These are phyloP conservation scores for Cyclargus thomasi DNA, from an alignment of 1,140 invertebrate genomes.

Conservation along the genomic window DNA sequence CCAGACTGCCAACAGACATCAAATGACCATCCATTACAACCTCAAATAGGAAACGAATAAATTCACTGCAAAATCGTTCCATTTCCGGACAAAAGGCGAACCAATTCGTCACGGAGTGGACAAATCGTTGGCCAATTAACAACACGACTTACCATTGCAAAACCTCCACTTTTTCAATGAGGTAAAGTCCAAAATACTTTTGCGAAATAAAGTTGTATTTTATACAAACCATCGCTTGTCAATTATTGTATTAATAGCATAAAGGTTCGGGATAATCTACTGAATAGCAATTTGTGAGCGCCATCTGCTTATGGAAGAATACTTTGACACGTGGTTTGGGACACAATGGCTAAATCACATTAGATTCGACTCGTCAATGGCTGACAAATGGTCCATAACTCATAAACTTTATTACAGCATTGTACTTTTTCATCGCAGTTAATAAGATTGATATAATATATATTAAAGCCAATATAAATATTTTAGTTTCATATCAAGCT, in stretches of 20 bases:
- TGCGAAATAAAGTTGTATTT: slow-evolving; percentile 28
- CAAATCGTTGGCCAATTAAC: slow-evolving; percentile 41
- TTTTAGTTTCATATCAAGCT: not conserved
- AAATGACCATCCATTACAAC: slow-evolving; percentile 50
- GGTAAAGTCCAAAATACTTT: slow-evolving; percentile 10
- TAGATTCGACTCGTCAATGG: slow-evolving; percentile 54
- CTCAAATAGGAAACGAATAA: slow-evolving; percentile 62
- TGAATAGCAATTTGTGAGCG: slow-evolving; percentile 39
- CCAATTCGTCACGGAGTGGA: slow-evolving; percentile 61
- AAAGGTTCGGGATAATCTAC: slow-evolving; percentile 33
- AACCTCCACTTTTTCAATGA: slow-evolving; percentile 12
- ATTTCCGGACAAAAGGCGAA: slow-evolving; percentile 60
- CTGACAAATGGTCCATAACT: slow-evolving; percentile 58
- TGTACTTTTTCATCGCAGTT: slow-evolving; percentile 5
- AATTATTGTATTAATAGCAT: slow-evolving; percentile 43
- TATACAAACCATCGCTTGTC: slow-evolving; percentile 38
- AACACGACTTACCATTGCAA: slow-evolving; percentile 13
- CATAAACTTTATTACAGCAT: slow-evolving; percentile 44
- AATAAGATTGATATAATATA: not conserved
- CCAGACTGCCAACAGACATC: slow-evolving; percentile 31
- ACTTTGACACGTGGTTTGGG: slow-evolving; percentile 50
- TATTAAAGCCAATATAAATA: not conserved
- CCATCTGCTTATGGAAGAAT: slow-evolving; percentile 49
- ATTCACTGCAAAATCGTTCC: slow-evolving; percentile 59
- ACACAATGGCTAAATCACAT: slow-evolving; percentile 51